Evolutionary conservation across 2,888 invertebrate species (phyloP), one percentile per base, ranked within the genome.

Genomic region (Cephus pulcher): DNA sequence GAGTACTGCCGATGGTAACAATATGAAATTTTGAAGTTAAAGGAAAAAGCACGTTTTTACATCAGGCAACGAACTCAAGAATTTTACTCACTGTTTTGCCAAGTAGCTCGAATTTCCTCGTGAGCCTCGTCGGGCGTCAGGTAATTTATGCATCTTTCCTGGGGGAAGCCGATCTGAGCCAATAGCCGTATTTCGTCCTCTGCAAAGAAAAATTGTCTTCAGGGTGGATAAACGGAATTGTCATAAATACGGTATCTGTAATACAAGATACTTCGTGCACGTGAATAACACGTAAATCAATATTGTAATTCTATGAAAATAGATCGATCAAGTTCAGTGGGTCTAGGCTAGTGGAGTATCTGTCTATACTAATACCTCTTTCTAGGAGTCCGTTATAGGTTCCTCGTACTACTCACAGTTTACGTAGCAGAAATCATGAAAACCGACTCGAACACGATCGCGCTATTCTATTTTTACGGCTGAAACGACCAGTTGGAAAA

Each of bases 131-230:
- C 93, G 81, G 96, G 95, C 11, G 96, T 95, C 88, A 97, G 93
- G 91, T 97, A 97, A 92, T 96, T 96, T 90, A 96, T 95, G 92
- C 97, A 97, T 86, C 95, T 94, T 80, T 95, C 94, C 84, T 93
- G 93, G 0, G 95, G 95, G 90, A 95, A 95, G 34, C 95, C 95
- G 77, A 94, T 93, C 84, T 93, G 93, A 56, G 93, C 93, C 85
- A 96, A 90, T 87, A 96, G 93, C 83, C 93, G 92, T 83, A 96
- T 94, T 92, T 97, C 96, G 88, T 96, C 95, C 84, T 95, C 95
- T 94, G 93, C 73, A 93, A 93, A 80, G 23, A 71, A 33, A 70
- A 30, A 32, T 33, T 4, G 30, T 12, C 9, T 15, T 30, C 4
- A 70, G 3, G 15, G 23, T 6, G 6, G 6, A 9, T 23, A 40